Conservation (phyloP, 2,888 invertebrate genomes). For the Lithodes maja region DNA sequence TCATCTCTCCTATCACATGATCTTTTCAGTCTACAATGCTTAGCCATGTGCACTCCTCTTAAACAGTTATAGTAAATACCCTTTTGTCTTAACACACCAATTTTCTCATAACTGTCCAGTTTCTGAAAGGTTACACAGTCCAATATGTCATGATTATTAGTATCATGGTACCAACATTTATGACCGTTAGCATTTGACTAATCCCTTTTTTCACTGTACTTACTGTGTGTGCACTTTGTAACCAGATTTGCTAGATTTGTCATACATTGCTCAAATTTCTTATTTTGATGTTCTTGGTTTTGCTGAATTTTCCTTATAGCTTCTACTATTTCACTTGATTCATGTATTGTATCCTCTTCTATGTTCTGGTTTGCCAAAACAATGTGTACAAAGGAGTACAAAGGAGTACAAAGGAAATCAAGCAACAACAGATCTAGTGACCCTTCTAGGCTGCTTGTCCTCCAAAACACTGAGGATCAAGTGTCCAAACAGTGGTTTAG, state of each 20-base stretch:
- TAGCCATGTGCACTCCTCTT: slow-evolving; percentile 1
- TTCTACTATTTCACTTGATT: slow-evolving; percentile 6
- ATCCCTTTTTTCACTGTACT: not conserved
- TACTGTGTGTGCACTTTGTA: not conserved
- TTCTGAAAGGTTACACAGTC: not conserved
- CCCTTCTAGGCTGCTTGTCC: too few species aligned
- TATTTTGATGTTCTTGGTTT: not conserved
- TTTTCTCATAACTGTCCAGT: not conserved
- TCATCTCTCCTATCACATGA: slow-evolving; percentile 13
- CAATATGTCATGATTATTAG: not conserved
- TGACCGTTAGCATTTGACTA: not conserved
- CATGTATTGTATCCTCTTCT: not conserved
- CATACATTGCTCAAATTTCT: slow-evolving; percentile 18
- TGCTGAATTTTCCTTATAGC: slow-evolving; percentile 10
- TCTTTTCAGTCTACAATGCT: slow-evolving; percentile 1
- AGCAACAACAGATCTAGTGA: too few species aligned
- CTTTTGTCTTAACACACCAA: not conserved
- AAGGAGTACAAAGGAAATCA: too few species aligned
- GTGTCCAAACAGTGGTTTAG: too few species aligned
- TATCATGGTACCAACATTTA: slow-evolving; percentile 22
- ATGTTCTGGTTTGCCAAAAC: not conserved
- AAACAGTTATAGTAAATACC: slow-evolving; percentile 27
- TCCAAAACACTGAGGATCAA: too few species aligned
- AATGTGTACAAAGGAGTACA: too few species aligned
- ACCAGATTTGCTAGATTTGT: not conserved